These are phyloP conservation scores for Drosophila diplacantha DNA, from an alignment of 2,888 invertebrate genomes.

Conservation along the genomic window DNA sequence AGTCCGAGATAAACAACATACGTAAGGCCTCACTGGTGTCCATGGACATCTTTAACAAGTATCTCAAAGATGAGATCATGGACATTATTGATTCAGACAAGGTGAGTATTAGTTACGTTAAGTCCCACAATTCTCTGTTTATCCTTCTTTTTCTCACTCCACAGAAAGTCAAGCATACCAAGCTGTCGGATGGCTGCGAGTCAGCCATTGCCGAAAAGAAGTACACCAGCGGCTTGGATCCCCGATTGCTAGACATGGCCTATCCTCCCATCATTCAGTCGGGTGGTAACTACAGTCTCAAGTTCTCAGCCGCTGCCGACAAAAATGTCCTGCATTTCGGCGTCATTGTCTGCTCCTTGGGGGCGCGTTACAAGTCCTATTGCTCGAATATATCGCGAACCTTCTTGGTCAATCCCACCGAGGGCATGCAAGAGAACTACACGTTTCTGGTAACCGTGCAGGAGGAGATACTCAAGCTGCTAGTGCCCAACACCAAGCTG, in stretches of 20 bases:
- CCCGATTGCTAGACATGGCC: slow-evolving; percentile 95
- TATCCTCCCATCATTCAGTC: slow-evolving; percentile 99
- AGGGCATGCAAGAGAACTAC: slow-evolving; percentile 89
- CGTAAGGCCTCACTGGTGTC: slow-evolving; percentile 96
- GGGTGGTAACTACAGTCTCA: slow-evolving; percentile 97
- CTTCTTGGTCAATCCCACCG: slow-evolving; percentile 94
- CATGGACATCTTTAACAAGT: slow-evolving; percentile 96
- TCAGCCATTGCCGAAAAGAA: slow-evolving; percentile 96
- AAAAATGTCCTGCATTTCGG: slow-evolving; percentile 97
- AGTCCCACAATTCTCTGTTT: background rate
- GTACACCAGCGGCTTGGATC: slow-evolving; percentile 93
- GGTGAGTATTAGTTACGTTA: slow-evolving; percentile 77
- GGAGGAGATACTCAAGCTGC: slow-evolving; percentile 91
- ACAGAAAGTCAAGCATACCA: slow-evolving; percentile 97
- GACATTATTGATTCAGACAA: slow-evolving; percentile 98
- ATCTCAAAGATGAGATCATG: slow-evolving; percentile 98
- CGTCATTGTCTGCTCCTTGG: slow-evolving; percentile 95
- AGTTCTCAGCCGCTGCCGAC: slow-evolving; percentile 96
- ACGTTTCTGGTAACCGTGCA: slow-evolving; percentile 93
- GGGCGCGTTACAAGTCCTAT: slow-evolving; percentile 96
- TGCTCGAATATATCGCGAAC: slow-evolving; percentile 99
- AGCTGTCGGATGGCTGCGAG: slow-evolving; percentile 96
- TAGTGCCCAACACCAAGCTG: slow-evolving; percentile 89
- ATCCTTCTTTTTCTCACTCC: slow-evolving; percentile 39
- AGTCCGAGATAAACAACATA: slow-evolving; percentile 90